Conservation (phyloP, 2,888 invertebrate species). For the Marronus borbonicus region DNA sequence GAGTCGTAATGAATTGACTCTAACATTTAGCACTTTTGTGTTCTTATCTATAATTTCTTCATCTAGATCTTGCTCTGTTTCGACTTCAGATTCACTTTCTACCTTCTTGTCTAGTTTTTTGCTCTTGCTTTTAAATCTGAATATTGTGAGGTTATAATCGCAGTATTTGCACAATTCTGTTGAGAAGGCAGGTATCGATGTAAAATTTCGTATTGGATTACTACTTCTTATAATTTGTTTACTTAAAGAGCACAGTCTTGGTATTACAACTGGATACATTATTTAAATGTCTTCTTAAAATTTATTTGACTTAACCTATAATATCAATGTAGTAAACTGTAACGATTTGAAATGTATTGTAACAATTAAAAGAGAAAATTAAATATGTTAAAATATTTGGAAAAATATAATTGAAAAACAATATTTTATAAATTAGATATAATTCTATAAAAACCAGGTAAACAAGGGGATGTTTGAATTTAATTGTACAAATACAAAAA, state of each 20-base stretch:
- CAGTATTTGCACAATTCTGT: neutral
- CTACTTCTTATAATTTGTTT: neutral
- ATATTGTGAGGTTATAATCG: conserved; percentile 43
- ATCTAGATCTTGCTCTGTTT: conserved; percentile 72
- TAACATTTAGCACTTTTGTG: conserved; percentile 78
- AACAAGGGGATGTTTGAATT: too few species aligned
- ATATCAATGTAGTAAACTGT: too few species aligned
- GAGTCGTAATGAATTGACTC: conserved; percentile 78
- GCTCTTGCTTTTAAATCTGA: conserved; percentile 59
- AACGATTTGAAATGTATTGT: too few species aligned
- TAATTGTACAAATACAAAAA: too few species aligned
- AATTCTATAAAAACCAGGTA: too few species aligned
- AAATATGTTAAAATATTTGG: too few species aligned
- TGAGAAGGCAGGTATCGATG: neutral
- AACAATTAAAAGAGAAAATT: too few species aligned
- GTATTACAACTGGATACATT: conserved; percentile 27
- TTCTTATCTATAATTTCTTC: conserved; percentile 72
- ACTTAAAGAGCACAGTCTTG: conserved; percentile 15
- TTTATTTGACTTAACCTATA: too few species aligned
- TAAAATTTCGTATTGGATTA: conserved; percentile 10
- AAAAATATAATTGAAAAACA: too few species aligned
- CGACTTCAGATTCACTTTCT: conserved; percentile 72
- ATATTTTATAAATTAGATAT: too few species aligned
- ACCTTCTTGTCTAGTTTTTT: conserved; percentile 58
- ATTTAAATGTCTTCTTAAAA: too few species aligned